phyloP scores from a whole-genome alignment of 2,113 vertebrate species.

The Acanthisitta chloris region DNA sequence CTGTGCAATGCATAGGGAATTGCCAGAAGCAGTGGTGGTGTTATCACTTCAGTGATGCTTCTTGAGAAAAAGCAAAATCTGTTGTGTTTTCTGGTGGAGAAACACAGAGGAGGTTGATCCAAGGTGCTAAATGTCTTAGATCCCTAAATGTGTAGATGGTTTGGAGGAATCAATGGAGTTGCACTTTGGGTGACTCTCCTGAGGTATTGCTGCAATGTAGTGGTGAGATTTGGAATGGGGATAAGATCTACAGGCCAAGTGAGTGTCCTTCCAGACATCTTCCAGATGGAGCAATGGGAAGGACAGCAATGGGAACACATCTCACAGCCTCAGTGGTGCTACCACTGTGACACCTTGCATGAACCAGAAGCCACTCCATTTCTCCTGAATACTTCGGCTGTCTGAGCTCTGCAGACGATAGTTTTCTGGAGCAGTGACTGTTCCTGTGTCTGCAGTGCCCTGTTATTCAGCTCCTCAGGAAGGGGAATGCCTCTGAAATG shows the following conservation, averaged over 20 bases:
- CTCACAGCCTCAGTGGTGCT: too few species aligned
- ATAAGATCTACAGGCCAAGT: not conserved
- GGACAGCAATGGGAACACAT: rapidly evolving
- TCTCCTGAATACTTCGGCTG: not conserved
- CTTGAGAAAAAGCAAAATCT: not conserved
- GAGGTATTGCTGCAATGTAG: not conserved
- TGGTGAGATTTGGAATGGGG: not conserved
- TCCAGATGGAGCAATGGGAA: not conserved
- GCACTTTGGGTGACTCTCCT: not conserved
- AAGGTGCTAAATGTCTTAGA: not conserved
- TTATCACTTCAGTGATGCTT: not conserved
- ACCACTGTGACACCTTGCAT: not conserved
- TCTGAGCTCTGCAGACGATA: not conserved
- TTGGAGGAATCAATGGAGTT: not conserved
- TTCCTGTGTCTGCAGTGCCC: not conserved
- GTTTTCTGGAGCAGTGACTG: not conserved
- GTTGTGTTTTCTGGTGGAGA: not conserved
- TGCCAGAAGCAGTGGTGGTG: not conserved
- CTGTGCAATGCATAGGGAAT: not conserved
- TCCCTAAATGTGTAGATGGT: rapidly evolving
- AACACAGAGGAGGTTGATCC: not conserved
- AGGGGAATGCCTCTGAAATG: not conserved
- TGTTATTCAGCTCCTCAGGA: not conserved
- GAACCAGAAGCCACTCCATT: not conserved
- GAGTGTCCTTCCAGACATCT: not conserved